Evolutionary conservation across 2,797 vertebrate genomes (phyloP).

Genomic region (Remorina albescens): DNA sequence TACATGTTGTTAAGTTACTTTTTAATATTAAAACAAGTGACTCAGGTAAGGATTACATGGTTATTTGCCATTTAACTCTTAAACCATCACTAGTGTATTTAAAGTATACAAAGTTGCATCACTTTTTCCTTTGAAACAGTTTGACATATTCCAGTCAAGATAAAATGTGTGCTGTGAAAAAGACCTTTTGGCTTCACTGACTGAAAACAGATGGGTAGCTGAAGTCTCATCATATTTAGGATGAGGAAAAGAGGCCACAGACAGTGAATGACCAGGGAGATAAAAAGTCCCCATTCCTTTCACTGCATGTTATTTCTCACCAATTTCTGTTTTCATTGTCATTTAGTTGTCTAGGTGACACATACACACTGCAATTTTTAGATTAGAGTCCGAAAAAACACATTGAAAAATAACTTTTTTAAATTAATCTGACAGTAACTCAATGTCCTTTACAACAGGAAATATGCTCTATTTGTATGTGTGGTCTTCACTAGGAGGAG

Average conservation of each 20-base stretch:
- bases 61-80: background rate
- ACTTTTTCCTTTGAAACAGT: background rate
- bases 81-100: no score
- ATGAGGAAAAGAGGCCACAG: background rate
- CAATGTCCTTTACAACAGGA: background rate
- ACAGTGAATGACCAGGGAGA: background rate
- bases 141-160: background rate
- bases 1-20: no score
- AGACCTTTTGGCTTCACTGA: background rate
- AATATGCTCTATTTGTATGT: no score
- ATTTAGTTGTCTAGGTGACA: background rate
- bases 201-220: background rate
- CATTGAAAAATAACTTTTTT: background rate
- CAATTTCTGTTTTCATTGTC: background rate
- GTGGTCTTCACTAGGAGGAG: background rate
- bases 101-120: background rate
- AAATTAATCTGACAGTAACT: background rate
- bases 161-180: slow-evolving; percentile 6
- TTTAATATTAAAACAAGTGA: no score
- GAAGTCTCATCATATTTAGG: background rate
- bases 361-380: background rate
- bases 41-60: background rate
- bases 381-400: background rate
- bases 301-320: background rate
- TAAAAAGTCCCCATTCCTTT: background rate